A percentile compares a stretch with the other conserved stretches of the same genome.
Evolutionary conservation across 2,888 invertebrate species (phyloP).

Genomic region (Dexiosoma caninum): DNA sequence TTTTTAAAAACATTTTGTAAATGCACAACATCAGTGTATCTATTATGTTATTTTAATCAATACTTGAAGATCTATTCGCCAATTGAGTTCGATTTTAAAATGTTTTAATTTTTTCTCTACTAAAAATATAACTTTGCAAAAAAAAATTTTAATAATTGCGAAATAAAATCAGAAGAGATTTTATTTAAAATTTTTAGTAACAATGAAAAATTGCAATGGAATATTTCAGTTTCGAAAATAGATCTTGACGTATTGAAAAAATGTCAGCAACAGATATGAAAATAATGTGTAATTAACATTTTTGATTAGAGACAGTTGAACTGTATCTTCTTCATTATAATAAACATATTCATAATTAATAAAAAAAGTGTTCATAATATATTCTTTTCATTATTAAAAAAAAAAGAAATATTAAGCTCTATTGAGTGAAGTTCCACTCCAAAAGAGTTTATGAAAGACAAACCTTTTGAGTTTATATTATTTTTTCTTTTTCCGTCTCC

Average conservation of each 20-base stretch:
- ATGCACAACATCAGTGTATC: background rate
- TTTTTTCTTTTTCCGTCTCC: background rate
- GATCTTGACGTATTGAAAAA: conserved; percentile 5
- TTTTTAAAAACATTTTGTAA: background rate
- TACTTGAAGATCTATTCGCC: background rate
- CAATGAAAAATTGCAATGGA: background rate
- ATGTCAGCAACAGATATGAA: background rate
- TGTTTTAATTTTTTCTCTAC: no score
- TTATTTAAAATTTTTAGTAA: no score
- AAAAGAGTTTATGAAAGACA: conserved; percentile 42
- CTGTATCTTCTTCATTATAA: background rate
- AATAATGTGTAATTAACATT: conserved; percentile 2
- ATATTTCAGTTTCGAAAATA: background rate
- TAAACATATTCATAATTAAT: background rate
- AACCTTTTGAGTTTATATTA: background rate
- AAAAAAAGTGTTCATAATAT: conserved; percentile 26
- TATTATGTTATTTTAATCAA: background rate
- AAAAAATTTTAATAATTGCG: no score
- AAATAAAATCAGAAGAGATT: no score
- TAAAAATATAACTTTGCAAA: no score
- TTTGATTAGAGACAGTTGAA: conserved; percentile 3
- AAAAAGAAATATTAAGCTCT: background rate
- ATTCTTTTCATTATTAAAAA: background rate
- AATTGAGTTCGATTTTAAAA: background rate
- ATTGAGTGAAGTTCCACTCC: background rate